These are phyloP conservation scores for Saxicola maurus DNA, from an alignment of 2,797 vertebrate species.

Conservation along the genomic window DNA sequence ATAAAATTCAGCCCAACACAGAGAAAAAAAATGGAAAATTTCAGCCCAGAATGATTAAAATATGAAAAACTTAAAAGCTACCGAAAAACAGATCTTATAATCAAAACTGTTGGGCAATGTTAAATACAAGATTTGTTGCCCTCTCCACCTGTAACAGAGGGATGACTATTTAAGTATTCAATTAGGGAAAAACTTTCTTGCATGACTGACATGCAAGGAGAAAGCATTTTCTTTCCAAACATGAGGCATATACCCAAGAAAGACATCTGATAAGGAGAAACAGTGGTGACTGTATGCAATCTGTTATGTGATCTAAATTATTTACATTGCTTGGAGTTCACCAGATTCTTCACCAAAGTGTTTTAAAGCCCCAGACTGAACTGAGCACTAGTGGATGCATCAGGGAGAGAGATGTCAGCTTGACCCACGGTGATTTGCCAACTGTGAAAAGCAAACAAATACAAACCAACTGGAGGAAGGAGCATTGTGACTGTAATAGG, in stretches of 20 bases:
- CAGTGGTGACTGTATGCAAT: not conserved
- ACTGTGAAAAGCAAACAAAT: slow-evolving; percentile 34
- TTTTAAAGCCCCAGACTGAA: not conserved
- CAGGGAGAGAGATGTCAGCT: not conserved
- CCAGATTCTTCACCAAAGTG: not conserved
- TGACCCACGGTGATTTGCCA: not conserved
- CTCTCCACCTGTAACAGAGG: not conserved
- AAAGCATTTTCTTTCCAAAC: not conserved
- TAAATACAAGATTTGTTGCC: not conserved
- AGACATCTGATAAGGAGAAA: not conserved
- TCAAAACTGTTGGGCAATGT: not conserved
- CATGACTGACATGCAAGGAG: not conserved
- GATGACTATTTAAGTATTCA: not conserved
- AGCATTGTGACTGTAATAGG: not conserved
- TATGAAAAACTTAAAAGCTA: not conserved
- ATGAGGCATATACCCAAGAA: not conserved
- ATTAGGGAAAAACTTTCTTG: not conserved
- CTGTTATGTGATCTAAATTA: not conserved
- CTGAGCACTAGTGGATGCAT: not conserved
- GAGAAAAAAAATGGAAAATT: not conserved
- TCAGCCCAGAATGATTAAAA: slow-evolving; percentile 1
- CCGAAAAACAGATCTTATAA: not conserved
- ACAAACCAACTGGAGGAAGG: not conserved
- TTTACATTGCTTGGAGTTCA: not conserved
- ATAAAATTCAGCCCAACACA: not conserved